Evolutionary conservation across 1,140 invertebrate genomes (phyloP).

Genomic region (Aphis gossypii): DNA sequence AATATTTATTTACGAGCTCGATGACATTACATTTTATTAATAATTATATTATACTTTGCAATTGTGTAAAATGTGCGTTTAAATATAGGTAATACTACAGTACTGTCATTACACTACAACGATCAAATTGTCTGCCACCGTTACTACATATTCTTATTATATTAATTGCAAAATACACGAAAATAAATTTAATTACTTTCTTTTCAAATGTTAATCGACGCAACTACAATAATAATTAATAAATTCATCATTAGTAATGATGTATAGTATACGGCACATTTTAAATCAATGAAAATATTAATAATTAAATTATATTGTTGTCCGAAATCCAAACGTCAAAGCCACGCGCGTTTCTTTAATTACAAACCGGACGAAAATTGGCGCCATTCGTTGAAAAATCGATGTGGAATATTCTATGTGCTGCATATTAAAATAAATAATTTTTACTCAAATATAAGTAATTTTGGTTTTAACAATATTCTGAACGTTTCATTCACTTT

Average conservation of each 20-base stretch:
- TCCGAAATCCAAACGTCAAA: constrained; percentile 5
- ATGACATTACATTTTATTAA: neutral
- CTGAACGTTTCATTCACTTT: neutral
- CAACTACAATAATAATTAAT: neutral
- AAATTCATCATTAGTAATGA: neutral
- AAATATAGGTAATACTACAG: neutral
- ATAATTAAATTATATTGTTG: constrained; percentile 4
- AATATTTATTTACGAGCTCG: too few relatives aligned
- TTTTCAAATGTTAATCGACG: neutral
- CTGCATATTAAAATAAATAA: neutral
- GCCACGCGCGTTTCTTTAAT: neutral
- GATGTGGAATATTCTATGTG: neutral
- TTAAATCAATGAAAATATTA: constrained; percentile 20
- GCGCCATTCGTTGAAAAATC: neutral
- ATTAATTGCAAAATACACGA: neutral
- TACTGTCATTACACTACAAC: neutral
- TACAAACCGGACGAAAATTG: neutral
- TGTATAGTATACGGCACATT: neutral
- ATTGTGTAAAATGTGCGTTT: neutral
- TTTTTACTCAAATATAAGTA: neutral
- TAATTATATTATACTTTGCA: neutral
- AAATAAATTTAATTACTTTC: neutral
- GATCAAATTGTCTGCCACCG: neutral
- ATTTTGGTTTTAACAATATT: neutral
- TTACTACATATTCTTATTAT: neutral